These are phyloP conservation scores for Tragulus kanchil DNA, from an alignment of 2,113 vertebrate species.

Conservation along the genomic window DNA sequence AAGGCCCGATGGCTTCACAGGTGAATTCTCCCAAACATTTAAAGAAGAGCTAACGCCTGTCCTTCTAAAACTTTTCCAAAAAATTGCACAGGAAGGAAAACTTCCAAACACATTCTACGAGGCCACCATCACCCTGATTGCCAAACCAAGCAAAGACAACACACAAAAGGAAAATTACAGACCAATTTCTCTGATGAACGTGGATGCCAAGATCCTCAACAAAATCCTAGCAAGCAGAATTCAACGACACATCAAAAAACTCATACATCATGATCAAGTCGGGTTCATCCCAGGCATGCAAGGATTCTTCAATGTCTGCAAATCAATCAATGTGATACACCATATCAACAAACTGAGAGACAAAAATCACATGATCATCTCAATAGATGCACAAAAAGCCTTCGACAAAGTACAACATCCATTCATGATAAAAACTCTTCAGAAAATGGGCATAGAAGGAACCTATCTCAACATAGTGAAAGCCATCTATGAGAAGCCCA, in stretches of 20 bases:
- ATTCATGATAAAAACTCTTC: not conserved
- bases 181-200: too few species aligned
- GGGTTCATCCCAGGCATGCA: not conserved
- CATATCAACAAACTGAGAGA: not conserved
- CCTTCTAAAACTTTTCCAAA: too few species aligned
- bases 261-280: not conserved
- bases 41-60: too few species aligned
- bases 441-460: not conserved
- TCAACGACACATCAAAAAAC: not conserved
- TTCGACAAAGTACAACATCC: not conserved
- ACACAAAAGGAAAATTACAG: too few species aligned
- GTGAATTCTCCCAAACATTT: too few species aligned
- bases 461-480: not conserved
- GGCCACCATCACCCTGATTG: too few species aligned
- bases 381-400: not conserved
- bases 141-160: too few species aligned
- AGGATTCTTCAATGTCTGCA: not conserved
- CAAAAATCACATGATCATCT: not conserved
- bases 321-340: not conserved
- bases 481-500: not conserved
- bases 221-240: not conserved
- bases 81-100: too few species aligned
- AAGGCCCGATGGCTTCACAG: too few species aligned
- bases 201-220: too few species aligned
- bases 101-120: too few species aligned